Evolutionary conservation across 2,888 invertebrate genomes (phyloP).

Genomic region (Drosophila putrida): DNA sequence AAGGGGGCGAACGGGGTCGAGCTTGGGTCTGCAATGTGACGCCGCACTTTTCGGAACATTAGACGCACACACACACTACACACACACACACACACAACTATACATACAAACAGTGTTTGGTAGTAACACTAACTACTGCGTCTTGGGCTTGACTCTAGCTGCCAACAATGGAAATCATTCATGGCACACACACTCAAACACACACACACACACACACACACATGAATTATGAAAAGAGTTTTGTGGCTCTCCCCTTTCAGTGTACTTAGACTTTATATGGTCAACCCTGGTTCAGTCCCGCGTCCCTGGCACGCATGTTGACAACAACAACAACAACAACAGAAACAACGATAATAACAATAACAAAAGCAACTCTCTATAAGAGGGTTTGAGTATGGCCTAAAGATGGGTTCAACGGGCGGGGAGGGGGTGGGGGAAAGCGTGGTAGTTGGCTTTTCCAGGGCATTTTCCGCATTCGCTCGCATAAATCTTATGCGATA

Average conservation of each 20-base stretch:
- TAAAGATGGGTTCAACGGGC: background rate
- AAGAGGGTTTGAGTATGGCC: conserved; percentile 3
- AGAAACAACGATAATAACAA: conserved; percentile 17
- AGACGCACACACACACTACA: conserved; percentile 36
- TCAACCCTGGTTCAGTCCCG: conserved; percentile 35
- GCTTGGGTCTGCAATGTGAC: conserved; percentile 51
- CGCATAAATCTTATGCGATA: conserved; percentile 72
- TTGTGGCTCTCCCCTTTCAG: conserved; percentile 45
- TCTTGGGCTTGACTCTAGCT: conserved; percentile 39
- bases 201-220: conserved; percentile 15
- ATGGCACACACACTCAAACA: conserved; percentile 33
- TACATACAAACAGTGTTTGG: conserved; percentile 21
- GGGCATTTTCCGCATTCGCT: conserved; percentile 72
- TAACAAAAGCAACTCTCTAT: conserved; percentile 23
- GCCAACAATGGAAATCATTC: conserved; percentile 77
- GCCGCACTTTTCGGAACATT: conserved; percentile 63
- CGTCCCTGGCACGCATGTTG: conserved; percentile 52
- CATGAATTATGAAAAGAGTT: conserved; percentile 51
- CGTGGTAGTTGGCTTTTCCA: conserved; percentile 45
- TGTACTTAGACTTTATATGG: conserved; percentile 20
- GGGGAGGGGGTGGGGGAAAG: background rate
- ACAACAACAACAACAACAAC: conserved; percentile 30
- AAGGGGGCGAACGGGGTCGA: conserved; percentile 7
- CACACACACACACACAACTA: conserved; percentile 23
- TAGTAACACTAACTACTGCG: conserved; percentile 54